Percentiles rank a stretch among this genome's conserved stretches.
These are phyloP conservation scores for Acipenser oxyrinchus DNA, from an alignment of 2,797 vertebrate species.

Conservation along the genomic window DNA sequence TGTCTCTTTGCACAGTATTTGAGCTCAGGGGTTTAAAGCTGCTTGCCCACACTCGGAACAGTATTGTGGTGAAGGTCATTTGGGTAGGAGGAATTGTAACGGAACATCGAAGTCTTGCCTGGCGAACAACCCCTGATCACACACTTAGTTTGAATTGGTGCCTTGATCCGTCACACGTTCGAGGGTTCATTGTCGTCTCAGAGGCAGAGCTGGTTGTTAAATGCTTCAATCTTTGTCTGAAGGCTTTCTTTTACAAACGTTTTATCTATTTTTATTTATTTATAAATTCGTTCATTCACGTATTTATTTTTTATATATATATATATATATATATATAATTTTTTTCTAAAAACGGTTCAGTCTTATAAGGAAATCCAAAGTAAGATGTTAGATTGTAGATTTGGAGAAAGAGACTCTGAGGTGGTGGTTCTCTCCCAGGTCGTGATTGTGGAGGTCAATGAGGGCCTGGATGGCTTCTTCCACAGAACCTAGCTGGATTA, in stretches of 20 bases:
- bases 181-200: slow-evolving; percentile 16
- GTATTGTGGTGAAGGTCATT: background rate
- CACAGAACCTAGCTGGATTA: slow-evolving; percentile 79
- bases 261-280: slow-evolving; percentile 22
- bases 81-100: background rate
- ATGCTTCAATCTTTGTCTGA: slow-evolving; percentile 50
- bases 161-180: background rate
- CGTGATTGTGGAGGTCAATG: slow-evolving; percentile 77
- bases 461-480: slow-evolving; percentile 86
- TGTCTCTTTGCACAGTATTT: slow-evolving; percentile 1
- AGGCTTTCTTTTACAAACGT: slow-evolving; percentile 31
- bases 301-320: too few species aligned
- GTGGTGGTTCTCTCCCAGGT: slow-evolving; percentile 80
- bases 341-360: too few species aligned
- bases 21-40: background rate
- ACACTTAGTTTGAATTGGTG: background rate
- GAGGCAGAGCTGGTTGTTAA: slow-evolving; percentile 44
- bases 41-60: background rate
- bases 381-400: slow-evolving; percentile 61
- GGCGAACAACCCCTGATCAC: background rate
- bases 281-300: too few species aligned
- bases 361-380: slow-evolving; percentile 4
- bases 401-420: slow-evolving; percentile 86
- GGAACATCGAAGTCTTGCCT: slow-evolving; percentile 1
- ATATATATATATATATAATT: too few species aligned